A percentile compares a stretch with the other conserved stretches of the same genome.
phyloP scores from a whole-genome alignment of 1,140 invertebrate species.

The Plodia interpunctella region DNA sequence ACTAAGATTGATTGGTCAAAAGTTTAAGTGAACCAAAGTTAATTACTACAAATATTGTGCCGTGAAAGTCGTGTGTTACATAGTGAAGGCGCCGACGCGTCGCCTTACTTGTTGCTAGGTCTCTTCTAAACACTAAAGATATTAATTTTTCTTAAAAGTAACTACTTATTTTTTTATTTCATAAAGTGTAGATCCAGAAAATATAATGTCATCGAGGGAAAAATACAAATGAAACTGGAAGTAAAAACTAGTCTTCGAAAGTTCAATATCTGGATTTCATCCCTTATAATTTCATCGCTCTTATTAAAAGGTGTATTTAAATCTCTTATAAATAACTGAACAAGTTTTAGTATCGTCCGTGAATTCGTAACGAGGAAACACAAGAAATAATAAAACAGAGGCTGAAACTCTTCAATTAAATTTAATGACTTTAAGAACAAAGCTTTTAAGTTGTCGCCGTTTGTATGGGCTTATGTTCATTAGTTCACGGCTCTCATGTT shows the following conservation, averaged over 20 bases:
- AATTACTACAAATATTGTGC: neutral
- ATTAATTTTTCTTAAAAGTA: no score
- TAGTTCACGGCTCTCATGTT: constrained; percentile 3
- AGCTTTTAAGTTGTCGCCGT: constrained; percentile 5
- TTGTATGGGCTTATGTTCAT: constrained; percentile 1
- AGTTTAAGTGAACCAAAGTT: neutral
- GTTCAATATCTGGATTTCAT: no score
- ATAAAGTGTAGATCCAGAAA: no score
- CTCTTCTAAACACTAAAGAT: no score
- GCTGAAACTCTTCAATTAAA: constrained; percentile 4
- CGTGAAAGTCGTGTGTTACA: no score
- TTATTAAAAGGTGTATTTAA: neutral
- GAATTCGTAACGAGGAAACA: constrained; percentile 5
- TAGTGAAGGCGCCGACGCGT: constrained; percentile 56
- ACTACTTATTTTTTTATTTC: no score
- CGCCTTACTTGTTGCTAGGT: constrained; percentile 53
- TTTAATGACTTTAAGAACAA: constrained; percentile 7
- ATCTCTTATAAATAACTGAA: neutral
- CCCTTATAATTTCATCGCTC: constrained; percentile 11
- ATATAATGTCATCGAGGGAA: no score
- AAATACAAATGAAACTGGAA: no score
- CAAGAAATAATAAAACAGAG: constrained; percentile 4
- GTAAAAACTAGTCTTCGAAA: no score
- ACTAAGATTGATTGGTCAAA: no score
- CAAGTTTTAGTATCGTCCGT: constrained; percentile 5